phyloP scores from a whole-genome alignment of 2,888 invertebrate species.

The Epistrophe eligans region DNA sequence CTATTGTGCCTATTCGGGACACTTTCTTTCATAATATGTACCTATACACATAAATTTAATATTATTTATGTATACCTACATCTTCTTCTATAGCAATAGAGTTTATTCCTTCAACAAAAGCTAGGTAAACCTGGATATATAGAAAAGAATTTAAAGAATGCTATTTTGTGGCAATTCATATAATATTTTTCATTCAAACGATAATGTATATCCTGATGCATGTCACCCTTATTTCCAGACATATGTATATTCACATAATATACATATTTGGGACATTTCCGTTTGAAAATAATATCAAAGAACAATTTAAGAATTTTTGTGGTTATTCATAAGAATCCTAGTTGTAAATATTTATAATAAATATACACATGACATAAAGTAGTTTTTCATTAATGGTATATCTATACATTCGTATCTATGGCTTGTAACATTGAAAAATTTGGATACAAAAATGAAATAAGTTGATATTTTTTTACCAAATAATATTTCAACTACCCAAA shows the following conservation, averaged over 20 bases:
- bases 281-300: conserved; percentile 54
- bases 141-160: conserved; percentile 47
- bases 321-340: conserved; percentile 54
- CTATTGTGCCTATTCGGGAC: too few relatives aligned
- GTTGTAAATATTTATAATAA: conserved; percentile 2
- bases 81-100: too few relatives aligned
- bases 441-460: too few relatives aligned
- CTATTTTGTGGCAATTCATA: conserved; percentile 48
- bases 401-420: too few relatives aligned
- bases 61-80: too few relatives aligned
- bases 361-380: not conserved
- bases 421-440: too few relatives aligned
- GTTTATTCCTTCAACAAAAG: not conserved
- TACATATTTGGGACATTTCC: conserved; percentile 50
- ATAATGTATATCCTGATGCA: not conserved
- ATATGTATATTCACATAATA: too few relatives aligned
- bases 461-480: too few relatives aligned
- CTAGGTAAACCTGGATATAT: not conserved
- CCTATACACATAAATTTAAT: too few relatives aligned
- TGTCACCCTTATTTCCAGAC: not conserved
- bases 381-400: not conserved
- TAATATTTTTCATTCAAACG: conserved; percentile 4
- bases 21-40: too few relatives aligned
- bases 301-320: conserved; percentile 66
- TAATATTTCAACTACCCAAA: too few relatives aligned